phyloP scores from a whole-genome alignment of 2,888 invertebrate species.

The Sacculina carcini region DNA sequence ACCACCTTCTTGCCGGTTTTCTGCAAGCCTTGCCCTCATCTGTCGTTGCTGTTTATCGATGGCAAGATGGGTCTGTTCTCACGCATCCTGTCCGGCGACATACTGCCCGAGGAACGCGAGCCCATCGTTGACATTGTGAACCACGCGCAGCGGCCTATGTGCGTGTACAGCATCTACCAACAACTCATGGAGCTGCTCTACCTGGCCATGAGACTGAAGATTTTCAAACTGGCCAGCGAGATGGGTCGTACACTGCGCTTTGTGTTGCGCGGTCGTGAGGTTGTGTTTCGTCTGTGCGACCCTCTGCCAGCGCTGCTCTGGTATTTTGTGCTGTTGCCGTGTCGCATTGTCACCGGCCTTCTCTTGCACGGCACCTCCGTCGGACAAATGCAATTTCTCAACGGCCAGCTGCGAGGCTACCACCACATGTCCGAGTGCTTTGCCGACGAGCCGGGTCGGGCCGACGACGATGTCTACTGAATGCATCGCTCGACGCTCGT shows the following conservation, averaged over 20 bases:
- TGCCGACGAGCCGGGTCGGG: not conserved
- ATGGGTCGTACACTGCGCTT: not conserved
- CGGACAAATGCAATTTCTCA: not conserved
- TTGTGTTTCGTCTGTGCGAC: not conserved
- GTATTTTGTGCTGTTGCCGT: not conserved
- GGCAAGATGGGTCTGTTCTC: not conserved
- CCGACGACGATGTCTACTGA: not conserved
- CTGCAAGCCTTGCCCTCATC: not conserved
- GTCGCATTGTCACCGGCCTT: not conserved
- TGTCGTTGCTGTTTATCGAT: not conserved
- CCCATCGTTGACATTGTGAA: not conserved
- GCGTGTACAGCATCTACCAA: not conserved
- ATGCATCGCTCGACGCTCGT: too few relatives aligned
- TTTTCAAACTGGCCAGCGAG: not conserved
- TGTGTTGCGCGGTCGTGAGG: not conserved
- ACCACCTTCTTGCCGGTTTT: not conserved
- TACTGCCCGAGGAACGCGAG: not conserved
- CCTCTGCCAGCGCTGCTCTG: constrained; percentile 1
- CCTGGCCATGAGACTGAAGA: not conserved
- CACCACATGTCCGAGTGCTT: not conserved
- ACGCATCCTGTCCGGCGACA: not conserved
- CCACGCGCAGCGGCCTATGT: not conserved
- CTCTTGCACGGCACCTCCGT: not conserved
- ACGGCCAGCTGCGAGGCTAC: not conserved
- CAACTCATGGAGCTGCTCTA: not conserved